Evolutionary conservation across 2,888 invertebrate genomes (phyloP).

Genomic region (Cetonia aurata): DNA sequence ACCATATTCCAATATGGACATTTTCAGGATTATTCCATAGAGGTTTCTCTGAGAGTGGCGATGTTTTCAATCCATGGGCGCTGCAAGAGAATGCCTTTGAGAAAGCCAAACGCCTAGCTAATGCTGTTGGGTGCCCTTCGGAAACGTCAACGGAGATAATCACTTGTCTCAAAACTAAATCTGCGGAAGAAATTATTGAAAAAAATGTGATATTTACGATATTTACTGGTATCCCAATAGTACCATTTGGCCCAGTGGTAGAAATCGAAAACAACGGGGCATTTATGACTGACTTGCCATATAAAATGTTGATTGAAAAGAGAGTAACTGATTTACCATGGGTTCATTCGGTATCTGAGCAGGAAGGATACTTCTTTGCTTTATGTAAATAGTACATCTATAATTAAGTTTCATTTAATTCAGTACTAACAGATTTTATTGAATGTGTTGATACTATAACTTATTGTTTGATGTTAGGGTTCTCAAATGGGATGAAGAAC

Average conservation of each 20-base stretch:
- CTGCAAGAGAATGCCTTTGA: slow-evolving; percentile 69
- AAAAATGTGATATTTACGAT: background rate
- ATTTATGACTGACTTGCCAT: slow-evolving; percentile 75
- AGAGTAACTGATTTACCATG: slow-evolving; percentile 75
- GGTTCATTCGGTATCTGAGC: slow-evolving; percentile 74
- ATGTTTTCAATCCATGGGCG: slow-evolving; percentile 70
- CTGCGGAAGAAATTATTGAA: slow-evolving; percentile 53
- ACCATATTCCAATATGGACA: background rate
- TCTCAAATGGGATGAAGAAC: slow-evolving; percentile 56
- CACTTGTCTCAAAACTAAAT: slow-evolving; percentile 72
- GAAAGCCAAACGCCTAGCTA: slow-evolving; percentile 72
- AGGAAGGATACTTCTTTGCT: slow-evolving; percentile 80
- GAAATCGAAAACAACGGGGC: slow-evolving; percentile 63
- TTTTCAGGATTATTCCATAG: slow-evolving; percentile 68
- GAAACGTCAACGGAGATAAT: slow-evolving; percentile 69
- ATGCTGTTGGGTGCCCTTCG: slow-evolving; percentile 73
- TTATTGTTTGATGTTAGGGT: slow-evolving; percentile 45
- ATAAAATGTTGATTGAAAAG: slow-evolving; percentile 71
- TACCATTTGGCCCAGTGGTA: slow-evolving; percentile 76
- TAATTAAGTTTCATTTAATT: background rate
- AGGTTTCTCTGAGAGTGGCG: slow-evolving; percentile 77
- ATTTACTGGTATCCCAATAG: slow-evolving; percentile 66
- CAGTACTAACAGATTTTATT: no score
- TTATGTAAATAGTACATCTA: slow-evolving; percentile 66
- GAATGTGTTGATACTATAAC: no score